These are phyloP conservation scores for Genyomyrus donnyi DNA, from an alignment of 2,113 vertebrate genomes.

Conservation along the genomic window DNA sequence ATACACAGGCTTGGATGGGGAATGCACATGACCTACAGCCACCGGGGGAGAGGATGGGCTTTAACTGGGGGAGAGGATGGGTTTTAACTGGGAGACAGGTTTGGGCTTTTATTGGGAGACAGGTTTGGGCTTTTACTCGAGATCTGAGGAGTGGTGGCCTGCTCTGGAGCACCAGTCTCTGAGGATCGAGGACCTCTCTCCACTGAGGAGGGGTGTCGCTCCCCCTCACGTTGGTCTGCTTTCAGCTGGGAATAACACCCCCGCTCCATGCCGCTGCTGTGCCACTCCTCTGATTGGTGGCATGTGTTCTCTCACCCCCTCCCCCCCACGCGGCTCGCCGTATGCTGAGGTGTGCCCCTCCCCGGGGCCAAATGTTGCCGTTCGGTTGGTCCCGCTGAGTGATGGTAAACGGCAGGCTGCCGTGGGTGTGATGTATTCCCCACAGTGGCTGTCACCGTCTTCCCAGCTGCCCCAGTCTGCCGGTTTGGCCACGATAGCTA, in stretches of 20 bases:
- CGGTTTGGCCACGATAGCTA: not conserved
- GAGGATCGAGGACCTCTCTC: not conserved
- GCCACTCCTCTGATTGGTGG: not conserved
- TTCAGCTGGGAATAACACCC: not conserved
- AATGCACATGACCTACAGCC: not conserved
- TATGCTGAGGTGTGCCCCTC: not conserved
- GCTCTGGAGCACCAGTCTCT: not conserved
- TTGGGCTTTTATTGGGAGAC: not conserved
- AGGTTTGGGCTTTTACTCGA: not conserved
- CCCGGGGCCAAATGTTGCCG: not conserved
- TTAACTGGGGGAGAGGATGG: not conserved
- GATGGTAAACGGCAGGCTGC: slow-evolving; percentile 38
- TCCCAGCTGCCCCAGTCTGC: not conserved
- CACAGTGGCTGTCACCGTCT: not conserved
- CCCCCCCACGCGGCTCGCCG: not conserved
- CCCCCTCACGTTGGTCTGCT: not conserved
- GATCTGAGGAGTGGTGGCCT: not conserved
- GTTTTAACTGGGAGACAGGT: no score
- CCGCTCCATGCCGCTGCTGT: not conserved
- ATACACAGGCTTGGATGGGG: not conserved
- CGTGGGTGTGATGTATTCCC: slow-evolving; percentile 41
- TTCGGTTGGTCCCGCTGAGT: slow-evolving; percentile 42
- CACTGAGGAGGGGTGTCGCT: not conserved
- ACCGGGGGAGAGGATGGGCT: not conserved
- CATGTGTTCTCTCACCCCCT: not conserved